phyloP scores from a whole-genome alignment of 2,888 invertebrate genomes.

The Callosobruchus maculatus region DNA sequence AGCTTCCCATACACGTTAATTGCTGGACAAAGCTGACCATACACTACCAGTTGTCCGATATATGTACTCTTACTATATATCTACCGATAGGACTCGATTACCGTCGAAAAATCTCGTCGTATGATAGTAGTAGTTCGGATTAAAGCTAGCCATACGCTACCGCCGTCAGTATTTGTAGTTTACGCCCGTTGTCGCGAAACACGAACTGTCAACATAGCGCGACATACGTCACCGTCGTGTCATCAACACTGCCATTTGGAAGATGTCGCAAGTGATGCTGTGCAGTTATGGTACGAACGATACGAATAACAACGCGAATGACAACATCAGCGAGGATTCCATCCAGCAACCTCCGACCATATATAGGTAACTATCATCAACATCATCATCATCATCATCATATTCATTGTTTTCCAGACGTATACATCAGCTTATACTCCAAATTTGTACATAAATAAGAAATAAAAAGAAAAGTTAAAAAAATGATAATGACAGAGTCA shows the following conservation, averaged over 20 bases:
- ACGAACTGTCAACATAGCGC: background rate
- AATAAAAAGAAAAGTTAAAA: no score
- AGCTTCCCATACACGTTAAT: no score
- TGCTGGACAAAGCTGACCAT: no score
- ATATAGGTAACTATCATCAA: conserved; percentile 66
- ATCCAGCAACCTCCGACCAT: conserved; percentile 76
- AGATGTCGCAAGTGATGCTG: conserved; percentile 73
- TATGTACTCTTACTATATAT: no score
- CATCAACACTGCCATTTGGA: background rate
- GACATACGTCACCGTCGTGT: background rate
- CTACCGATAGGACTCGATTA: no score
- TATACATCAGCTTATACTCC: no score
- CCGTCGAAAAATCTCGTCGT: no score
- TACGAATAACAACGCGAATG: conserved; percentile 64
- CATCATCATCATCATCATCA: background rate
- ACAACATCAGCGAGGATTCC: conserved; percentile 83
- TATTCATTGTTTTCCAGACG: no score
- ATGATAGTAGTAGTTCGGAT: background rate
- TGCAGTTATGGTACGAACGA: conserved; percentile 60
- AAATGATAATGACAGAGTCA: no score
- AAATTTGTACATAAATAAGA: no score
- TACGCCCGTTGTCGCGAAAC: background rate
- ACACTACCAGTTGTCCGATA: no score
- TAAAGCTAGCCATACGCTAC: background rate
- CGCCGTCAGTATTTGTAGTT: background rate